These are phyloP conservation scores for Epistrophe grossulariae DNA, from an alignment of 2,888 invertebrate species.

Conservation along the genomic window DNA sequence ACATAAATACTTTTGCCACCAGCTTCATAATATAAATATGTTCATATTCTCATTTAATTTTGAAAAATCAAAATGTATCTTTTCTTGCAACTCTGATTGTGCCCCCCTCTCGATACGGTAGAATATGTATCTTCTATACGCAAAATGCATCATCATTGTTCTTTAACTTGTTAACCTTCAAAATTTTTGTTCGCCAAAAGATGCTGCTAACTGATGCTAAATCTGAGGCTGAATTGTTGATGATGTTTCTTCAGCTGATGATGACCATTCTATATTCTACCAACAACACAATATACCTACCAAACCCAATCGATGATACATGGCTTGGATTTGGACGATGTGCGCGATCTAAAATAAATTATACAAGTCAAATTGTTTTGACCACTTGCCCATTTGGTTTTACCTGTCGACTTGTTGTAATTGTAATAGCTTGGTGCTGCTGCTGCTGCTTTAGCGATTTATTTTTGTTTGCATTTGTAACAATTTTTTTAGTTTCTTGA, in stretches of 20 bases:
- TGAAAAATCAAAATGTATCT: neutral
- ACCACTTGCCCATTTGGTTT: slow-evolving; percentile 73
- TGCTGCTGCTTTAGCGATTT: slow-evolving; percentile 43
- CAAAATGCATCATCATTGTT: slow-evolving; percentile 48
- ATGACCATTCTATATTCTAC: slow-evolving; percentile 18
- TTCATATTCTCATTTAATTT: neutral
- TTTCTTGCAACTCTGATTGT: neutral
- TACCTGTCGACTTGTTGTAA: slow-evolving; percentile 59
- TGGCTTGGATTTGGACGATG: slow-evolving; percentile 48
- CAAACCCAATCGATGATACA: slow-evolving; percentile 67
- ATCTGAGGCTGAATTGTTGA: neutral
- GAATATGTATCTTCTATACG: neutral
- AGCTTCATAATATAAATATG: no score
- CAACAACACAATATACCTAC: neutral
- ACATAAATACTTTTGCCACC: no score
- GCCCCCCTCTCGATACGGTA: neutral
- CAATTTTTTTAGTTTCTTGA: slow-evolving; percentile 39
- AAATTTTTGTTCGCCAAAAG: slow-evolving; percentile 30
- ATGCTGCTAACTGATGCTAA: slow-evolving; percentile 16
- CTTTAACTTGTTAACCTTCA: slow-evolving; percentile 63
- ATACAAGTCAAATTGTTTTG: slow-evolving; percentile 68
- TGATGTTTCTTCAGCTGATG: slow-evolving; percentile 51
- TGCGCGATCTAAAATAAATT: slow-evolving; percentile 70
- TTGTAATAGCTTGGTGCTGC: neutral
- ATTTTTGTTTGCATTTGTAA: slow-evolving; percentile 64